Percentiles rank a stretch among this genome's conserved stretches.
phyloP scores from a whole-genome alignment of 2,888 invertebrate genomes.

The Teinopalpus imperialis region DNA sequence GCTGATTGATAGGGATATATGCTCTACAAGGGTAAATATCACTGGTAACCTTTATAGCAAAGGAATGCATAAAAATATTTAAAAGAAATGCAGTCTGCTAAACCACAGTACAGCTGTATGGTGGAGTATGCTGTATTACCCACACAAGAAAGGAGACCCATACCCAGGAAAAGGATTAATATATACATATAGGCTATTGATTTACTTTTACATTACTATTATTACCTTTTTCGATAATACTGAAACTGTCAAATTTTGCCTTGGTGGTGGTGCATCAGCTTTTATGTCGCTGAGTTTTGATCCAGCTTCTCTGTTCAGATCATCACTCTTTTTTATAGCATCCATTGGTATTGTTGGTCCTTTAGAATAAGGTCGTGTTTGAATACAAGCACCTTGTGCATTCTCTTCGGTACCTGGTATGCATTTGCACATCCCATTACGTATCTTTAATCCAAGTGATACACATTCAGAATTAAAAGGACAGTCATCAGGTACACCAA shows the following conservation, averaged over 20 bases:
- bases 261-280: constrained; percentile 64
- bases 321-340: constrained; percentile 57
- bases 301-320: constrained; percentile 40
- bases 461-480: constrained; percentile 87
- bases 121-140: too few relatives aligned
- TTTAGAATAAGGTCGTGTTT: constrained; percentile 63
- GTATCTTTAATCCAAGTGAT: constrained; percentile 71
- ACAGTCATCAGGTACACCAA: constrained; percentile 81
- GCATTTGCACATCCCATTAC: constrained; percentile 88
- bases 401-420: constrained; percentile 81
- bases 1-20: too few relatives aligned
- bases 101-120: too few relatives aligned
- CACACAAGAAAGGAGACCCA: too few relatives aligned
- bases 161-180: too few relatives aligned
- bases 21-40: too few relatives aligned
- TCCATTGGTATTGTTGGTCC: constrained; percentile 60
- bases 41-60: too few relatives aligned
- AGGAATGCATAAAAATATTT: too few relatives aligned
- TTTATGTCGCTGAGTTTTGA: constrained; percentile 48
- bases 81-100: too few relatives aligned
- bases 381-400: constrained; percentile 61
- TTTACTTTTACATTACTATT: too few relatives aligned
- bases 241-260: constrained; percentile 87
- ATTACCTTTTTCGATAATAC: constrained; percentile 89
- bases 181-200: too few relatives aligned